phyloP scores from a whole-genome alignment of 1,140 invertebrate genomes.

The Saccostrea glomerata region DNA sequence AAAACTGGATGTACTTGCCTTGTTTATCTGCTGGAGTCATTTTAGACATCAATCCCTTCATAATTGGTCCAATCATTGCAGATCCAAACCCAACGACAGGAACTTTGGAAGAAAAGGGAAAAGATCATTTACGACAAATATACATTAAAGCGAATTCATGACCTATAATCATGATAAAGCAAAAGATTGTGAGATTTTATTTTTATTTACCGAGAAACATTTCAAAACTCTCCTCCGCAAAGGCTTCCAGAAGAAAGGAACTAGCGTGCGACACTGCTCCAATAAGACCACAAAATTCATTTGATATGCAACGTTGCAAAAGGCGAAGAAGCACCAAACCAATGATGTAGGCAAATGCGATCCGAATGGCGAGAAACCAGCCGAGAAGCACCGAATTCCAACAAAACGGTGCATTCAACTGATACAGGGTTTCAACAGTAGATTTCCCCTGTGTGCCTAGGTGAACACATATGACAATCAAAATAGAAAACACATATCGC shows the following conservation, averaged over 20 bases:
- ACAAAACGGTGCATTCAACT: conserved; percentile 54
- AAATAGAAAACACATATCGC: conserved; percentile 33
- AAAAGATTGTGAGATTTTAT: too few species aligned
- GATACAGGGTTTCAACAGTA: conserved; percentile 45
- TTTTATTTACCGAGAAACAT: conserved; percentile 34
- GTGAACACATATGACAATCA: conserved; percentile 21
- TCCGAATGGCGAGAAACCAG: conserved; percentile 36
- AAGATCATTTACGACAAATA: neutral
- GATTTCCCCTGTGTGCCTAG: conserved; percentile 19
- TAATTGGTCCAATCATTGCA: conserved; percentile 41
- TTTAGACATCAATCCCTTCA: conserved; percentile 44
- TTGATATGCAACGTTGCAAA: neutral
- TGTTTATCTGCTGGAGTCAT: conserved; percentile 54
- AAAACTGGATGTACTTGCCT: neutral
- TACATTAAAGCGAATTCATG: too few species aligned
- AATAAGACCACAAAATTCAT: neutral
- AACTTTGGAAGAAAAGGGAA: conserved; percentile 29
- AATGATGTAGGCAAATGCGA: neutral
- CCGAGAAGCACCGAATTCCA: conserved; percentile 51
- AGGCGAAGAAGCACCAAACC: neutral
- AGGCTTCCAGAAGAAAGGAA: conserved; percentile 12
- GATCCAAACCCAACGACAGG: conserved; percentile 37
- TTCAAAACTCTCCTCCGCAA: neutral
- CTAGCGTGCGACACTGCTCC: neutral
- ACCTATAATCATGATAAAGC: too few species aligned